A percentile compares a stretch with the other conserved stretches of the same genome.
Evolutionary conservation across 2,797 vertebrate species (phyloP).

Genomic region (Arremon aurantiirostris): DNA sequence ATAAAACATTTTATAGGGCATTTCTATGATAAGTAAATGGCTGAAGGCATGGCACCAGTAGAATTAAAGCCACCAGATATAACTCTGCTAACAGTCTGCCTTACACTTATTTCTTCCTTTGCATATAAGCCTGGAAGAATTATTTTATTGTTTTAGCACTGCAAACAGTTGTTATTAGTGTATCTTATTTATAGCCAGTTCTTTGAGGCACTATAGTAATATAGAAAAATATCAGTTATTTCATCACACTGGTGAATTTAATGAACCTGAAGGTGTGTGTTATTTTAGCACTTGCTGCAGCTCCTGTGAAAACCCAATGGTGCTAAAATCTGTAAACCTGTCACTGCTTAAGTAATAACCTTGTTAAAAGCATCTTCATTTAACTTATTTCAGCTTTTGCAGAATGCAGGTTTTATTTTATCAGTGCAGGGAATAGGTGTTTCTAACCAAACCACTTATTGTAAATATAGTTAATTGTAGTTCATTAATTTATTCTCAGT

Average conservation of each 20-base stretch:
- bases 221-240: slow-evolving; percentile 81
- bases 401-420: slow-evolving; percentile 79
- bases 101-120: slow-evolving; percentile 63
- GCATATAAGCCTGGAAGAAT: slow-evolving; percentile 72
- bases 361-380: slow-evolving; percentile 84
- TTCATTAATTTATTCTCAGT: slow-evolving; percentile 79
- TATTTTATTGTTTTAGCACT: slow-evolving; percentile 74
- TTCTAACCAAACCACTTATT: slow-evolving; percentile 75
- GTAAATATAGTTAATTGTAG: slow-evolving; percentile 81
- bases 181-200: slow-evolving; percentile 77
- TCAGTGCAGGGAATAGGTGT: slow-evolving; percentile 75
- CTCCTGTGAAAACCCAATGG: slow-evolving; percentile 83
- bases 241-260: slow-evolving; percentile 83
- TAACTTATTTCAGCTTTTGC: slow-evolving; percentile 80
- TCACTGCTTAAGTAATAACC: slow-evolving; percentile 84
- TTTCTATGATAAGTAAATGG: slow-evolving; percentile 58
- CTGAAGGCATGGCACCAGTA: slow-evolving; percentile 11
- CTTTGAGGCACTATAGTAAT: slow-evolving; percentile 78
- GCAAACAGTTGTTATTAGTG: slow-evolving; percentile 79
- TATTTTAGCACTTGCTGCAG: slow-evolving; percentile 88
- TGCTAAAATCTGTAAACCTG: slow-evolving; percentile 90
- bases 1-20: slow-evolving; percentile 55
- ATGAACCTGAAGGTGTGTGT: slow-evolving; percentile 91
- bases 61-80: slow-evolving; percentile 55
- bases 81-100: slow-evolving; percentile 40